Percentiles rank a stretch among this genome's conserved stretches.
Conservation (phyloP, 2,797 vertebrate species). For the Myripristis murdjan region DNA sequence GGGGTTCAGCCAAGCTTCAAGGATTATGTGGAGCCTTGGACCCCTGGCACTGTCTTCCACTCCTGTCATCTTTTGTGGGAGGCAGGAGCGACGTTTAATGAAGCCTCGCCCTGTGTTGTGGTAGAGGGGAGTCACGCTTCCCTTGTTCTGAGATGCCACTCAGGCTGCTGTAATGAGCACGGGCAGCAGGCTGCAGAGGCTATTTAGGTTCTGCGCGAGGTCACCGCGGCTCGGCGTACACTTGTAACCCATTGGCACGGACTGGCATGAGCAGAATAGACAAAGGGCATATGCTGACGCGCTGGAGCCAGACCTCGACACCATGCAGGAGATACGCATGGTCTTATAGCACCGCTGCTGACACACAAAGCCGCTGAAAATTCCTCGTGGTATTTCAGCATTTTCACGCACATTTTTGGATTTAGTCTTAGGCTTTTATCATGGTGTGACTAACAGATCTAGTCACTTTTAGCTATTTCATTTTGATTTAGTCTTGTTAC, state of each 20-base stretch:
- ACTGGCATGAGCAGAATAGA: slow-evolving; percentile 35
- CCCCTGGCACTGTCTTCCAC: slow-evolving; percentile 37
- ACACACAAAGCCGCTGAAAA: no score
- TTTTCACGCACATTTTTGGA: no score
- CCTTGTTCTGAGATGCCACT: slow-evolving; percentile 35
- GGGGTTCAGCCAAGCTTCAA: slow-evolving; percentile 47
- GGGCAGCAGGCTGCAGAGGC: slow-evolving; percentile 44
- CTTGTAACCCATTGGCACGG: slow-evolving; percentile 24
- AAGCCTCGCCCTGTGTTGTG: slow-evolving; percentile 46
- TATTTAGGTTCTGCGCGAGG: slow-evolving; percentile 38
- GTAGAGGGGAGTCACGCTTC: slow-evolving; percentile 43
- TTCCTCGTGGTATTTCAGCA: no score
- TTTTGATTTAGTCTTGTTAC: no score
- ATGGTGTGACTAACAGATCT: no score
- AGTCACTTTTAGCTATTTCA: no score
- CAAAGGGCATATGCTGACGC: slow-evolving; percentile 45
- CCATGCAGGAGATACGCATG: background rate
- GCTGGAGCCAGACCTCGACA: slow-evolving; percentile 40
- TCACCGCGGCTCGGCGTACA: slow-evolving; percentile 48
- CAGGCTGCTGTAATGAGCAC: slow-evolving; percentile 59
- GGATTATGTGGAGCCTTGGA: slow-evolving; percentile 56
- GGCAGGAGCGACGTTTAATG: slow-evolving; percentile 44
- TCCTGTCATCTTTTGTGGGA: slow-evolving; percentile 41
- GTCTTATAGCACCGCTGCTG: background rate
- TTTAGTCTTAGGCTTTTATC: no score